A percentile compares a stretch with the other conserved stretches of the same genome.
Evolutionary conservation across 2,113 vertebrate genomes (phyloP).

Genomic region (Philantomba maxwellii): DNA sequence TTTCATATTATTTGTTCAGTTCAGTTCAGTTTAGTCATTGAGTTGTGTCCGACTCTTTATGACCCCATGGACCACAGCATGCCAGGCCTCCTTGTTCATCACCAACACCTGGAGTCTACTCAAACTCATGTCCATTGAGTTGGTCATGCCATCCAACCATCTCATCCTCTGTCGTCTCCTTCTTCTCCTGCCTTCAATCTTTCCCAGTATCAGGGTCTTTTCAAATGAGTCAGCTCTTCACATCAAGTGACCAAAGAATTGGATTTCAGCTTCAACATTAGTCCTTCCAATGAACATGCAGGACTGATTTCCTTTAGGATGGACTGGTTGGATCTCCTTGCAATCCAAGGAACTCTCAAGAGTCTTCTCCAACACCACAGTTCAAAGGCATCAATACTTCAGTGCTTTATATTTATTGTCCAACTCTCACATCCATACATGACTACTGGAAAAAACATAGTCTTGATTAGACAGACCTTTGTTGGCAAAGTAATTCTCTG

Average conservation of each 20-base stretch:
- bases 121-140: neutral
- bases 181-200: neutral
- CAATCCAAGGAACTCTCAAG: neutral
- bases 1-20: neutral
- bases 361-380: neutral
- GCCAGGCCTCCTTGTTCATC: neutral
- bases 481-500: neutral
- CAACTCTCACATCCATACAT: neutral
- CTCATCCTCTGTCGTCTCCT: neutral
- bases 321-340: neutral
- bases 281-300: neutral
- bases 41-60: neutral
- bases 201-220: neutral
- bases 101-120: neutral
- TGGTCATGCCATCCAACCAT: neutral
- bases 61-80: rapidly evolving
- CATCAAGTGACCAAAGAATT: neutral
- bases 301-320: neutral
- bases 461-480: neutral
- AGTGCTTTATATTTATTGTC: neutral
- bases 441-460: neutral
- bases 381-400: neutral
- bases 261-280: neutral
- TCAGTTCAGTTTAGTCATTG: neutral
- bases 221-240: neutral